A percentile compares a stretch with the other conserved stretches of the same genome.
These are phyloP conservation scores for Neodiprion lecontei DNA, from an alignment of 1,140 invertebrate genomes.

Conservation along the genomic window DNA sequence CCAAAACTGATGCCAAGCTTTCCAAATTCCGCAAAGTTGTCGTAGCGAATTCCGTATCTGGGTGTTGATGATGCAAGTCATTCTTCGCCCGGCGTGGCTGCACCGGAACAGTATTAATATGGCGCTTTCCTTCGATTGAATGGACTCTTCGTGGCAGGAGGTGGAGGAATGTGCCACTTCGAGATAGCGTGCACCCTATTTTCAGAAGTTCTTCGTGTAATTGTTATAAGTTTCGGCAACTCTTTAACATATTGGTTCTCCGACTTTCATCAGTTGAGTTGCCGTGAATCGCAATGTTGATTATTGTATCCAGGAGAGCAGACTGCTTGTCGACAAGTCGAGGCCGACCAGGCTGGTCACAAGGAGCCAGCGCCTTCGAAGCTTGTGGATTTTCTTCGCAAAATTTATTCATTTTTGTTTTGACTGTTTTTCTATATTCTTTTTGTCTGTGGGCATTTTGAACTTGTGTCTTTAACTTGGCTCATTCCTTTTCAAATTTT, in stretches of 20 bases:
- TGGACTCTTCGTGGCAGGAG: conserved; percentile 35
- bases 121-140: conserved; percentile 31
- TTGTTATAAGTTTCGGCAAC: conserved; percentile 37
- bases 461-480: too few species aligned
- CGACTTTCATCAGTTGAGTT: conserved; percentile 44
- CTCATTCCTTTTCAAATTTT: too few species aligned
- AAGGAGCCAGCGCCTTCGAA: not conserved
- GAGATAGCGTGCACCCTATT: conserved; percentile 43
- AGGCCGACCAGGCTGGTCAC: conserved; percentile 10
- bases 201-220: conserved; percentile 36
- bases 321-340: conserved; percentile 29
- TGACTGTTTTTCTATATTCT: too few species aligned
- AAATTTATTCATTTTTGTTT: too few species aligned
- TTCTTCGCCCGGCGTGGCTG: conserved; percentile 37
- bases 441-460: too few species aligned
- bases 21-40: conserved; percentile 34
- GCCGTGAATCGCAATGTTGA: conserved; percentile 44
- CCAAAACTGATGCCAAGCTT: conserved; percentile 34
- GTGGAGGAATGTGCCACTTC: conserved; percentile 41
- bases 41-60: conserved; percentile 36
- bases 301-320: conserved; percentile 42
- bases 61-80: conserved; percentile 38
- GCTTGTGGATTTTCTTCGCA: too few species aligned
- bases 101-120: conserved; percentile 43
- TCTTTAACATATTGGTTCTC: conserved; percentile 39